A percentile compares a stretch with the other conserved stretches of the same genome.
phyloP scores from a whole-genome alignment of 2,113 vertebrate species.

The Scartelaos histophorus region DNA sequence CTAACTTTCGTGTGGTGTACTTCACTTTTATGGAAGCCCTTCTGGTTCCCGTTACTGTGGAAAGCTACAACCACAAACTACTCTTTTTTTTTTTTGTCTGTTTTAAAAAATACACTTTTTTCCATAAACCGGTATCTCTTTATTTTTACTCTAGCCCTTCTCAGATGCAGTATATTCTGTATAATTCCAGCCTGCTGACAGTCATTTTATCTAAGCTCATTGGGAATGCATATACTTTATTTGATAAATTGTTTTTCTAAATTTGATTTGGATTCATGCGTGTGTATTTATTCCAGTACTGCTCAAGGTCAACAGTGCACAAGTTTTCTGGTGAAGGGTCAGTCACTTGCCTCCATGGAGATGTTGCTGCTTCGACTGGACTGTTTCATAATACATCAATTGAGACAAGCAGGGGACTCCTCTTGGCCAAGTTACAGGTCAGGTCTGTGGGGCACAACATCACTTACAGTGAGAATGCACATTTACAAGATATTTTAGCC shows the following conservation, averaged over 20 bases:
- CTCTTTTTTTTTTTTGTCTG: not conserved
- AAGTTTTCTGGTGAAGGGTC: too few relatives aligned
- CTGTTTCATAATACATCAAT: too few relatives aligned
- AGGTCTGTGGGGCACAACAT: too few relatives aligned
- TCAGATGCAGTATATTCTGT: not conserved
- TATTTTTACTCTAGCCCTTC: not conserved
- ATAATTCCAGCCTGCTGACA: not conserved
- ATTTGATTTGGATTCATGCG: not conserved
- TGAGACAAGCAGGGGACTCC: too few relatives aligned
- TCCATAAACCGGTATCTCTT: not conserved
- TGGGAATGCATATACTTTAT: not conserved
- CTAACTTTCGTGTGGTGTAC: not conserved
- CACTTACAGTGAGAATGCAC: too few relatives aligned
- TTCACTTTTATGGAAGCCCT: conserved; percentile 4
- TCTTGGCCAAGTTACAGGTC: too few relatives aligned
- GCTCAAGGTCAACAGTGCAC: too few relatives aligned
- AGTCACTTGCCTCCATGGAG: too few relatives aligned
- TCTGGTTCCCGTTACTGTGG: not conserved
- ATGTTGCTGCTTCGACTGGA: too few relatives aligned
- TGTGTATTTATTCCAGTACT: not conserved
- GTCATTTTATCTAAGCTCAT: not conserved
- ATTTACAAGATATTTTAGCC: too few relatives aligned
- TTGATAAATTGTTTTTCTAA: not conserved
- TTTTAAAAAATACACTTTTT: not conserved
- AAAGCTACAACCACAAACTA: not conserved